These are phyloP conservation scores for Pissodes strobi DNA, from an alignment of 1,140 invertebrate species.

Conservation along the genomic window DNA sequence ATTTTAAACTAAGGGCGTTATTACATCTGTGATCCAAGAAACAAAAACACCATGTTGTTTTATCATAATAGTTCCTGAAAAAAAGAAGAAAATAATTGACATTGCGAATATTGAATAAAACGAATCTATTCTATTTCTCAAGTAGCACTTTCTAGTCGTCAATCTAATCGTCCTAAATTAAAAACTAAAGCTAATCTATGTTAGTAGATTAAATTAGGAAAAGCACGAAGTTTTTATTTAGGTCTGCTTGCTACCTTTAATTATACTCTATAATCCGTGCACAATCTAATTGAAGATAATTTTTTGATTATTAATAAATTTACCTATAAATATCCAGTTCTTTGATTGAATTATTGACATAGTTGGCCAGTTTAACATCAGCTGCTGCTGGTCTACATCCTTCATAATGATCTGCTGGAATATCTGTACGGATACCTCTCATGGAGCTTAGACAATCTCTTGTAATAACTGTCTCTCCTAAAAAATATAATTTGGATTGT, in stretches of 20 bases:
- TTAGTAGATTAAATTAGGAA: too few species aligned
- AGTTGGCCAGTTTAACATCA: slow-evolving; percentile 80
- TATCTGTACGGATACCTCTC: slow-evolving; percentile 76
- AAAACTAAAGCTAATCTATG: too few species aligned
- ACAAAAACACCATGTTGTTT: slow-evolving; percentile 88
- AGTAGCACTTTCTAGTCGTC: too few species aligned
- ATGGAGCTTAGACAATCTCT: slow-evolving; percentile 84
- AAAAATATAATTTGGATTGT: too few species aligned
- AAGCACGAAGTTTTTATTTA: too few species aligned
- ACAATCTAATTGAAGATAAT: too few species aligned
- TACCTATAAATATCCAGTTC: slow-evolving; percentile 84
- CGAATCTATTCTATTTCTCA: too few species aligned
- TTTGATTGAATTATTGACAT: slow-evolving; percentile 85
- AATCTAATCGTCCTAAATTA: too few species aligned
- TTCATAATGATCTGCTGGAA: slow-evolving; percentile 91
- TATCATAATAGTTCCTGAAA: slow-evolving; percentile 79
- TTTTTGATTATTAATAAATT: background rate
- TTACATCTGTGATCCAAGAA: slow-evolving; percentile 91
- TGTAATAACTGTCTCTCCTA: slow-evolving; percentile 79
- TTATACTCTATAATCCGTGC: too few species aligned
- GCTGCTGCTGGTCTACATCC: slow-evolving; percentile 81
- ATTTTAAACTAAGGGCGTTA: slow-evolving; percentile 40
- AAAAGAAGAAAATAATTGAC: slow-evolving; percentile 42
- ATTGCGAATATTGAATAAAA: too few species aligned
- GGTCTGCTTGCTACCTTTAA: too few species aligned